Percentiles rank a stretch among this genome's conserved stretches.
Conservation (phyloP, 2,113 vertebrate genomes). For the Ochotona princeps region DNA sequence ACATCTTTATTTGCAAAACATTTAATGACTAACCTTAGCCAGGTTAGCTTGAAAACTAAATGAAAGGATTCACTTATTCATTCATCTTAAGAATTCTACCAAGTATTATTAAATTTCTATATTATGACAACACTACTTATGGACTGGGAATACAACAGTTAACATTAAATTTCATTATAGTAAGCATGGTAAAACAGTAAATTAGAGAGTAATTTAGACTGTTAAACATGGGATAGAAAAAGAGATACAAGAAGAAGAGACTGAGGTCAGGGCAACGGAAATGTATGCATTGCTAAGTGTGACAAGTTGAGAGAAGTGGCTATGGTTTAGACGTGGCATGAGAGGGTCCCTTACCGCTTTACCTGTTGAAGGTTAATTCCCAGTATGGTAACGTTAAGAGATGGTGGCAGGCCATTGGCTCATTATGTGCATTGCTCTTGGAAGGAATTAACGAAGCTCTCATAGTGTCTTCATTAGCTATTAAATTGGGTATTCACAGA, state of each 20-base stretch:
- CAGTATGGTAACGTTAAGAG: neutral
- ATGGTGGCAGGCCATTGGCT: neutral
- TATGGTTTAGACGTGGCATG: neutral
- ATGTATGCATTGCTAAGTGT: neutral
- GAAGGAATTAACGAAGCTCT: neutral
- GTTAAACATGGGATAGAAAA: neutral
- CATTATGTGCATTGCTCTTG: neutral
- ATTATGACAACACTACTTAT: too few species aligned
- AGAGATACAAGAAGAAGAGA: neutral
- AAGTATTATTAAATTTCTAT: neutral
- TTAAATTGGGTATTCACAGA: neutral
- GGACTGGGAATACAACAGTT: neutral
- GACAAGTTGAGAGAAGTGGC: neutral
- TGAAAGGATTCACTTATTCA: too few species aligned
- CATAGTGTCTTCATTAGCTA: too few species aligned
- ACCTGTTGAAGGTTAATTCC: neutral
- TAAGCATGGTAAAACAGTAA: neutral
- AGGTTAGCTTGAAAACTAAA: neutral
- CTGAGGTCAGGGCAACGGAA: neutral
- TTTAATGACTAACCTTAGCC: neutral
- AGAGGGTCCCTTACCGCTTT: too few species aligned
- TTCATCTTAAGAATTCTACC: neutral
- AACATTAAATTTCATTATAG: neutral
- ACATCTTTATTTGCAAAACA: neutral
- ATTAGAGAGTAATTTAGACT: neutral